These are phyloP conservation scores for Halcyon chelicuti DNA, from an alignment of 2,797 vertebrate genomes.

Conservation along the genomic window DNA sequence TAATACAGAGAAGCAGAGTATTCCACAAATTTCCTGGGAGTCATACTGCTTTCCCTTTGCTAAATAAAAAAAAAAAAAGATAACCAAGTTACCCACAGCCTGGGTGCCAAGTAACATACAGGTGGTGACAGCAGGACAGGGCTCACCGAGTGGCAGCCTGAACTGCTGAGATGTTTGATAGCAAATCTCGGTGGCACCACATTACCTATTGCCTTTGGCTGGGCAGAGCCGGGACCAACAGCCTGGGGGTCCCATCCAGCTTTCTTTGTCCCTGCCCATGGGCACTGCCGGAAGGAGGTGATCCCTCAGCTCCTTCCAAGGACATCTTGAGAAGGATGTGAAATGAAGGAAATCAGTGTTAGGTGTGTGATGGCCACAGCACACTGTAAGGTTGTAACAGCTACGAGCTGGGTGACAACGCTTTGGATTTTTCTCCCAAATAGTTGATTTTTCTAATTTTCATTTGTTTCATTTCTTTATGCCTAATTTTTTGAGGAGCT, in stretches of 20 bases:
- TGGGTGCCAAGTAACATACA: not conserved
- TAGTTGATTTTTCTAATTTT: not conserved
- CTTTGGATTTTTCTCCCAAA: not conserved
- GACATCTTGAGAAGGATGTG: not conserved
- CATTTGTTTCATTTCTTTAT: not conserved
- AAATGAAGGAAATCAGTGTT: not conserved
- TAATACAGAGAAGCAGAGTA: not conserved
- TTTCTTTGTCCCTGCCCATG: not conserved
- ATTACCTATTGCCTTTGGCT: not conserved
- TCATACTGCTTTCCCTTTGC: not conserved
- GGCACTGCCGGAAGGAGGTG: not conserved
- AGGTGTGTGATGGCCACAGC: not conserved
- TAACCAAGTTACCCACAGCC: fast-evolving
- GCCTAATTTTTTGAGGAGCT: not conserved
- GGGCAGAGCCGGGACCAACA: not conserved
- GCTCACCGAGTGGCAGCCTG: not conserved
- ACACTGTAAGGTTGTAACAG: not conserved
- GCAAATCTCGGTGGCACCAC: fast-evolving
- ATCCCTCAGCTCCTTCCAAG: not conserved
- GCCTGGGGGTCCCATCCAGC: not conserved
- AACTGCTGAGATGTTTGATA: not conserved
- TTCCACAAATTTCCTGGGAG: not conserved
- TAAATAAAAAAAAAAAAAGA: not conserved
- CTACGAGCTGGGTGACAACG: fast-evolving
- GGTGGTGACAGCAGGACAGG: not conserved